phyloP scores from a whole-genome alignment of 2,113 vertebrate species.

The Deroptyus accipitrinus region DNA sequence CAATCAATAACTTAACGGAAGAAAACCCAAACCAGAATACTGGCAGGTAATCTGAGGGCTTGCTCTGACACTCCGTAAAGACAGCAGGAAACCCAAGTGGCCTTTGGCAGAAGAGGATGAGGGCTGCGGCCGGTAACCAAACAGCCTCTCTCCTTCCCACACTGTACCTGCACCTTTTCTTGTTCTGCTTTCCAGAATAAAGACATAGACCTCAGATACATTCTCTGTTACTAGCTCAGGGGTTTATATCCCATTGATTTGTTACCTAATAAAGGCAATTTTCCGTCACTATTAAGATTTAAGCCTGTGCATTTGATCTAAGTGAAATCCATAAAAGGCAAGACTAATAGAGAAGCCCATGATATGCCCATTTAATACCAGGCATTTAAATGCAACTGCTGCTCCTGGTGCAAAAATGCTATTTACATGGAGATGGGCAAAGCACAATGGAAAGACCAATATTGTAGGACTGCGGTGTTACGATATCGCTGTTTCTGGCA shows the following conservation, averaged over 20 bases:
- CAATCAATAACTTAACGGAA: neutral
- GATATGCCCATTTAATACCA: neutral
- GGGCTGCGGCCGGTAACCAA: accelerated
- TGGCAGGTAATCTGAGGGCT: neutral
- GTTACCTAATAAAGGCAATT: neutral
- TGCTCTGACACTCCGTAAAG: neutral
- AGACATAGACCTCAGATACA: neutral
- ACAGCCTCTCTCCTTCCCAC: neutral
- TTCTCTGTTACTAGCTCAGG: neutral
- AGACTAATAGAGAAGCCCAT: neutral
- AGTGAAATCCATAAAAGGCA: neutral
- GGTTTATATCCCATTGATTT: neutral
- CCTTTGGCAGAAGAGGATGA: neutral
- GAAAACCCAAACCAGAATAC: neutral
- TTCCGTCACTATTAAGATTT: neutral
- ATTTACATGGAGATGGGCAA: neutral
- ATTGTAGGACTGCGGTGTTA: neutral
- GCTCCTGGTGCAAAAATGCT: neutral
- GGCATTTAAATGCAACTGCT: neutral
- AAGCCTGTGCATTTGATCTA: neutral
- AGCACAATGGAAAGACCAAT: neutral
- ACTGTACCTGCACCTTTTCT: accelerated
- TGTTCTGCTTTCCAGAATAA: neutral
- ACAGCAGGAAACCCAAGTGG: neutral
- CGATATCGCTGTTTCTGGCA: neutral